A percentile compares a stretch with the other conserved stretches of the same genome.
These are phyloP conservation scores for Antechinus stuartii DNA, from an alignment of 2,113 vertebrate species.

Conservation along the genomic window DNA sequence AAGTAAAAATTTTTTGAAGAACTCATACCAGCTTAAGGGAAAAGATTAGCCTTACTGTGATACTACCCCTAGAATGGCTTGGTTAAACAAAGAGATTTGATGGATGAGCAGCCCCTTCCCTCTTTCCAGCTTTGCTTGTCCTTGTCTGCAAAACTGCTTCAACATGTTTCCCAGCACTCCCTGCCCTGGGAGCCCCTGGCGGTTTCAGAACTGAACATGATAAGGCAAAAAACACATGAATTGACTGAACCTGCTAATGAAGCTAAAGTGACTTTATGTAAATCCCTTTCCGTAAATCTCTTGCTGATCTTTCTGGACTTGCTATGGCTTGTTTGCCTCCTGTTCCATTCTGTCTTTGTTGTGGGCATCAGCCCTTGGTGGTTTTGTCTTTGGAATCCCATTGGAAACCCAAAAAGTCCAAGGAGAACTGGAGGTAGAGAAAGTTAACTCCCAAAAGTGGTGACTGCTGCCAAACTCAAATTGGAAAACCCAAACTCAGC, in stretches of 20 bases:
- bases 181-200: constrained; percentile 55
- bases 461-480: not conserved
- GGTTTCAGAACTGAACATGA: constrained; percentile 67
- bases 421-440: not conserved
- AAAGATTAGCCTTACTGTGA: not conserved
- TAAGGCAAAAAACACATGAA: constrained; percentile 68
- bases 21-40: not conserved
- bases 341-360: not conserved
- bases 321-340: constrained; percentile 59
- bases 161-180: constrained; percentile 23
- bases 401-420: not conserved
- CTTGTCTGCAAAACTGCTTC: not conserved
- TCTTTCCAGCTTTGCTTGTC: not conserved
- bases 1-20: not conserved
- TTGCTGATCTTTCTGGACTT: constrained; percentile 53
- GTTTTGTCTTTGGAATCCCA: constrained; percentile 14
- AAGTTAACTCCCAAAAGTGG: not conserved
- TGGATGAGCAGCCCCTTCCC: constrained; percentile 21
- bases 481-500: not conserved
- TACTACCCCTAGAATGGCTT: not conserved
- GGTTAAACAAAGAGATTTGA: not conserved
- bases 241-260: constrained; percentile 47
- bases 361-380: constrained; percentile 16
- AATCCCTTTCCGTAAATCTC: constrained; percentile 51
- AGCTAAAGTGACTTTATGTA: constrained; percentile 42